Evolutionary conservation across 1,140 invertebrate species (phyloP), one percentile per base, ranked within the genome.

Genomic region (Solen grandis): DNA sequence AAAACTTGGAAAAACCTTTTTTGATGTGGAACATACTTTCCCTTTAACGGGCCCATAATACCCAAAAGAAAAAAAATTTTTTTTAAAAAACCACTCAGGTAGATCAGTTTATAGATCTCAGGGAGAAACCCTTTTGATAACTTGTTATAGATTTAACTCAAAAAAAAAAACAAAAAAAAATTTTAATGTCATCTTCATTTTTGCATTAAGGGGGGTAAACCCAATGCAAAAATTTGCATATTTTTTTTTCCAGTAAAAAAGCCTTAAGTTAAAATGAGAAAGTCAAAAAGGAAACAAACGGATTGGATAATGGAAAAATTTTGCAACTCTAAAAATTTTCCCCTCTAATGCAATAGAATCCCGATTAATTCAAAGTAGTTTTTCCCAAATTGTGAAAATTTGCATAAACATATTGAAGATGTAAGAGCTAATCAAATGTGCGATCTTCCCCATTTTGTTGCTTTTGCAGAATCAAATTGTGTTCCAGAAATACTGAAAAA

Each of bases 381-480:
- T n/a, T n/a, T n/a, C n/a, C n/a, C n/a, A n/a, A n/a, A n/a, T n/a
- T n/a, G n/a, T n/a, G n/a, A n/a, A n/a, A n/a, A n/a, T n/a, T n/a
- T n/a, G n/a, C n/a, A n/a, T 33, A 59, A 59, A 33, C 69, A 59
- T 38, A 27, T 73, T 38, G 27, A 10, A 10, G 54, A 57, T 38
- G 33, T 73, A 31, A 57, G 5, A 59, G 16, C 35, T 57, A 36
- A 59, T n/a, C 69, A 29, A 19, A 13, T 22, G 35, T 59, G 3
- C 10, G 35, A 27, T 73, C 54, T 33, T 55, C n/a, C 5, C 10
- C 16, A 59, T 73, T 22, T 57, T n/a, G 41, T 73, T 70, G 68
- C 46, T n/a, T 73, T 73, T 14, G 27, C 69, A n/a, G 69, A 73
- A 73, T 59, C 52, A 22, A 57, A 59, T 59, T 73, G 41, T 3